Conservation (phyloP, 2,113 vertebrate genomes). For the Colossoma macropomum region DNA sequence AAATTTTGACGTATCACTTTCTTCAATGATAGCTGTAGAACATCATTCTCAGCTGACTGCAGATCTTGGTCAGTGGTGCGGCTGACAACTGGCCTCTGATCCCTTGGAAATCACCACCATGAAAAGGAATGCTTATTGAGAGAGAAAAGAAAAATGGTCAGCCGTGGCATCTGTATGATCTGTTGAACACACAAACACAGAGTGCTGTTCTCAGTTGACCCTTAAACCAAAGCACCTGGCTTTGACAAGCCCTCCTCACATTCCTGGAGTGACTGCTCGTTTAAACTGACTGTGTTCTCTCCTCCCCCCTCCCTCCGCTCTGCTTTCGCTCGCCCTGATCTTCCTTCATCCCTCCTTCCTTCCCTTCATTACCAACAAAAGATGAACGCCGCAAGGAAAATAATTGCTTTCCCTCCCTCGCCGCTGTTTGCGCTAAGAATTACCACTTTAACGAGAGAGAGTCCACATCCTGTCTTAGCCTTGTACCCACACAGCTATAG, state of each 20-base stretch:
- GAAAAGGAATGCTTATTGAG: conserved; percentile 8
- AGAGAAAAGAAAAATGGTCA: conserved; percentile 24
- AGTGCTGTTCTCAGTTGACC: conserved; percentile 47
- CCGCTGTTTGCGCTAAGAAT: conserved; percentile 38
- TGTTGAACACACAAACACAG: conserved; percentile 45
- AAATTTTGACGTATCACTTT: not conserved
- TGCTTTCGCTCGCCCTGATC: conserved; percentile 67
- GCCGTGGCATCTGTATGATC: conserved; percentile 33
- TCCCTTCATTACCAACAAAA: conserved; percentile 38
- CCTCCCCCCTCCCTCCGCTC: conserved; percentile 60
- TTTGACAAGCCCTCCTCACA: conserved; percentile 42
- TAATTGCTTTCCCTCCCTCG: conserved; percentile 39
- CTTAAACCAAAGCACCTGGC: conserved; percentile 34
- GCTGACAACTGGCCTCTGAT: conserved; percentile 5
- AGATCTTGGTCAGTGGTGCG: not conserved
- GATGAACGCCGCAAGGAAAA: conserved; percentile 17
- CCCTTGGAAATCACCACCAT: not conserved
- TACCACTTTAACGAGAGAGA: conserved; percentile 40
- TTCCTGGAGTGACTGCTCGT: conserved; percentile 71
- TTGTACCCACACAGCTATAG: conserved; percentile 35
- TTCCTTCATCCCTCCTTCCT: conserved; percentile 54
- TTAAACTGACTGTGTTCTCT: conserved; percentile 69
- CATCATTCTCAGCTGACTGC: conserved; percentile 5
- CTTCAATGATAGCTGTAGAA: not conserved
- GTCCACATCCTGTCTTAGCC: conserved; percentile 19